These are phyloP conservation scores for Hassar affinis DNA, from an alignment of 2,113 vertebrate genomes.

Conservation along the genomic window DNA sequence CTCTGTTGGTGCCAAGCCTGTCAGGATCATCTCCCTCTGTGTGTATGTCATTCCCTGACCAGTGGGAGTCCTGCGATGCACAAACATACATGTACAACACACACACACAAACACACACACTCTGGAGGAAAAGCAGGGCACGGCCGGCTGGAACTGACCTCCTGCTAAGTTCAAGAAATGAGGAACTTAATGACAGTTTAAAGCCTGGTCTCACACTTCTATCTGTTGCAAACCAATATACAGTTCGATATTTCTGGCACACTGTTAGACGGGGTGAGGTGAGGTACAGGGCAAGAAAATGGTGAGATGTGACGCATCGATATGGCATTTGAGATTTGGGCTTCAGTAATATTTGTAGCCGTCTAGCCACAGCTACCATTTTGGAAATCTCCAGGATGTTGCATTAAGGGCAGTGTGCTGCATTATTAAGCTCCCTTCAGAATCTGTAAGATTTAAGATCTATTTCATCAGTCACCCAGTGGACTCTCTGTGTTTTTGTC, in stretches of 20 bases:
- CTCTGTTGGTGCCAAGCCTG: constrained; percentile 24
- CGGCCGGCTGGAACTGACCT: constrained; percentile 18
- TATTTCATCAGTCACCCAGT: constrained; percentile 33
- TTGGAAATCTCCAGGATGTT: constrained; percentile 19
- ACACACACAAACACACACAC: constrained; percentile 11
- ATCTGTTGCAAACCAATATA: constrained; percentile 32
- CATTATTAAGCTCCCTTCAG: constrained; percentile 21
- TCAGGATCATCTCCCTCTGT: constrained; percentile 37
- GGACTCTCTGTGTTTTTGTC: constrained; percentile 25
- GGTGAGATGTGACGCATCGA: neutral
- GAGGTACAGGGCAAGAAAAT: neutral
- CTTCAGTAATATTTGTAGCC: constrained; percentile 10
- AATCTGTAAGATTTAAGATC: constrained; percentile 35
- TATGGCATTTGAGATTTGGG: constrained; percentile 19
- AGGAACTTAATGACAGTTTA: constrained; percentile 43
- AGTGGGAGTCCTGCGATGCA: constrained; percentile 37
- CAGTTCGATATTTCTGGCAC: constrained; percentile 1
- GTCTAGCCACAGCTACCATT: constrained; percentile 23
- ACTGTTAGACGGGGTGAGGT: neutral
- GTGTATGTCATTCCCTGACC: constrained; percentile 42
- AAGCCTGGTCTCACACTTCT: constrained; percentile 14
- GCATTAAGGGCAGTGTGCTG: constrained; percentile 17
- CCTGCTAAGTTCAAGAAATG: constrained; percentile 43
- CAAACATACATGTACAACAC: constrained; percentile 30
- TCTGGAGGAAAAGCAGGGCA: constrained; percentile 2